These are phyloP conservation scores for pig (Sus scrofa) DNA, from an alignment of 2,113 vertebrate genomes.

Conservation along the genomic window T2T-Sscrofa CM000830.6:29654001-29654500, in stretches of 20 bases:
- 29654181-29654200: constrained; percentile 19
- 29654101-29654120: neutral
- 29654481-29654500: neutral
- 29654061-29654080: constrained; percentile 17
- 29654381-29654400: neutral
- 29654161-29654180: constrained; percentile 9
- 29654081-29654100: constrained; percentile 8
- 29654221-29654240: neutral
- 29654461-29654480: neutral
- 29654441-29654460: constrained; percentile 25
- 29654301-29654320: neutral
- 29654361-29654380: neutral
- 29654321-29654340: neutral
- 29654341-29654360: neutral
- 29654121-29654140: neutral
- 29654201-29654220: neutral
- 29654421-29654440: neutral
- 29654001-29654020: neutral
- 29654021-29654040: neutral
- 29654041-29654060: constrained; percentile 51
- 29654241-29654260: neutral
- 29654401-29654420: neutral
- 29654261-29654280: neutral
- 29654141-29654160: too few species aligned
- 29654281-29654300: neutral